Base-by-base conservation (phyloP, 2,888 invertebrate species). In the Andrena bucephala region DNA sequence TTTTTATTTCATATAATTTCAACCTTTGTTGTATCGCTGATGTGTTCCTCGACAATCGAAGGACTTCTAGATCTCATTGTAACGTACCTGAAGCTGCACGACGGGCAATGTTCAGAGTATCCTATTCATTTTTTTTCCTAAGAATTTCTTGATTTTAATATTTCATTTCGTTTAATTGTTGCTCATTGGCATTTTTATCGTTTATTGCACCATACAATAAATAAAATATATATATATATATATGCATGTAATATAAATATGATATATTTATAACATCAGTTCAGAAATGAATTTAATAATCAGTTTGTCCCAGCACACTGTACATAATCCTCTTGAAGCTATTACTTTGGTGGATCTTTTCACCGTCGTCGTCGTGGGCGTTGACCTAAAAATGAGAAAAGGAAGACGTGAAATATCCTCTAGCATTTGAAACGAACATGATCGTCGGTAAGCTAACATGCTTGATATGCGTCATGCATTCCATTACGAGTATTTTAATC, bases 261-360 rank as follows among this genome's bases (percentile, higher is more conserved):
- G 72, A 81, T 87, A 83, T 88, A 86, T 88, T 75, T 76, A 80
- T 90, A 91, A 79, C 83, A 77, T 89, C 86, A 87, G 83, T 86
- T 89, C 69, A 77, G 71, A 85, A 69, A 71, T 77, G 75, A 80
- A 83, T 93, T 95, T 89, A 95, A 94, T 94, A 95, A 93, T 96
- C 96, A 83, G 96, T 96, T 94, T 97, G 97, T 89, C 97, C 97
- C 94, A 98, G 95, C 89, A 98, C 98, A 95, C 97, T 97, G 95
- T 97, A 97, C 98, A 98, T 98, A 94, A 98, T 96, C 94, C 98
- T 97, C 94, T 97, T 98, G 96, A 98, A 98, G 87, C 97, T 97
- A 94, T 97, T 97, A 94, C 98, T 98, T 94, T 98, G 98, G 92
- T 98, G 98, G 93, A 98, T 98, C 92, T 96, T 96, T 93, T 98